These are phyloP conservation scores for Trachelus tabidus DNA, from an alignment of 2,888 invertebrate species.

Conservation along the genomic window DNA sequence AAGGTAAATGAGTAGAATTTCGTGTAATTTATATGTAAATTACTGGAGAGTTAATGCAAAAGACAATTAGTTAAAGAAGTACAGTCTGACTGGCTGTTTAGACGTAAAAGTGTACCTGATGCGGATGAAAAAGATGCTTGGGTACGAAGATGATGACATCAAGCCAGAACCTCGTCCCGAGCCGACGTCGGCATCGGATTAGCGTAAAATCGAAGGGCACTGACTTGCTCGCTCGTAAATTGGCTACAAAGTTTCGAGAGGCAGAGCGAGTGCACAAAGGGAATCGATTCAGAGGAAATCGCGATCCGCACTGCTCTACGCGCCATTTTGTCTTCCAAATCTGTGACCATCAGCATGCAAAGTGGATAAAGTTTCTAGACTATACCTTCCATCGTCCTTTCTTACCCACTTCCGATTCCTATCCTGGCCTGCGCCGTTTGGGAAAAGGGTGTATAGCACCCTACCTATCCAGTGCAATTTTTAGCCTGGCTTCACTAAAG, in stretches of 20 bases:
- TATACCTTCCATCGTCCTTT: slow-evolving; percentile 40
- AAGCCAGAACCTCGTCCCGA: too few species aligned
- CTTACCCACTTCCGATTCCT: slow-evolving; percentile 43
- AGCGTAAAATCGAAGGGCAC: slow-evolving; percentile 58
- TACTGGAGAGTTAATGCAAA: too few species aligned
- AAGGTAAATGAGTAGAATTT: too few species aligned
- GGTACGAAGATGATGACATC: too few species aligned
- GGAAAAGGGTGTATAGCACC: too few species aligned
- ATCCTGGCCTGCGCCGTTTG: slow-evolving; percentile 20
- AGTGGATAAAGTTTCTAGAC: slow-evolving; percentile 57
- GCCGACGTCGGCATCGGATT: slow-evolving; percentile 50
- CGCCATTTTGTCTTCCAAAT: slow-evolving; percentile 43
- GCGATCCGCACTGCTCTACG: slow-evolving; percentile 34
- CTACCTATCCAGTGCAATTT: too few species aligned
- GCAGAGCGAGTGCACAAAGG: slow-evolving; percentile 44
- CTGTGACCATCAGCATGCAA: slow-evolving; percentile 57
- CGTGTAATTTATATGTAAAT: too few species aligned
- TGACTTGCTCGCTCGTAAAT: slow-evolving; percentile 60
- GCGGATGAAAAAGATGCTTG: too few species aligned
- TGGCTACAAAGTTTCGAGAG: slow-evolving; percentile 56
- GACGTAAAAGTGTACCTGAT: too few species aligned
- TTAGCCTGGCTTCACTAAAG: too few species aligned
- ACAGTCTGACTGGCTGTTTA: too few species aligned
- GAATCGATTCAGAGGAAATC: slow-evolving; percentile 53
- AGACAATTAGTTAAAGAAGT: too few species aligned